phyloP scores from a whole-genome alignment of 2,113 vertebrate genomes.

The Campylomormyrus tamandua region DNA sequence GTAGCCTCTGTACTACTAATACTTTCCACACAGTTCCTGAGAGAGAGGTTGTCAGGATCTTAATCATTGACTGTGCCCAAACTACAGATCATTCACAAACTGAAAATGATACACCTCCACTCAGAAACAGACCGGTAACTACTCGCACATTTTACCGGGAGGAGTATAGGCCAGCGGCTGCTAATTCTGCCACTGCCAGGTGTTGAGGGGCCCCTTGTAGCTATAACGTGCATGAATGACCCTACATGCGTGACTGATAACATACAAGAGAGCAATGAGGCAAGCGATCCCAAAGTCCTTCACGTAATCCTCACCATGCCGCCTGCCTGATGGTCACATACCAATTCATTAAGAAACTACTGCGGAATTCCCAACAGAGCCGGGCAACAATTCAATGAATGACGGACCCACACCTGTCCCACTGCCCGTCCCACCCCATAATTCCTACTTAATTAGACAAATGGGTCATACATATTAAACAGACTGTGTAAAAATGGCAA shows the following conservation, averaged over 20 bases:
- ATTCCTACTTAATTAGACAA: slow-evolving; percentile 1
- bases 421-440: neutral
- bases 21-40: neutral
- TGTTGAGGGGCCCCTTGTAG: neutral
- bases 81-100: neutral
- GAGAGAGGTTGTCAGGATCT: neutral
- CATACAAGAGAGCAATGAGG: neutral
- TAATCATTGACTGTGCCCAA: neutral
- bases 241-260: neutral
- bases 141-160: neutral
- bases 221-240: neutral
- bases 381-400: neutral
- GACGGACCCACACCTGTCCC: neutral
- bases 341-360: neutral
- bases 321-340: neutral
- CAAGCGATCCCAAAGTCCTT: neutral
- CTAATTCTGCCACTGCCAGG: neutral
- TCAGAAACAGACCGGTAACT: neutral
- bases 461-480: neutral
- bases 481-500: neutral
- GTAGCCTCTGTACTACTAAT: neutral
- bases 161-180: neutral
- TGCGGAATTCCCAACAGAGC: neutral
- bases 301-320: neutral
- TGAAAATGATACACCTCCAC: neutral